Conservation (phyloP, 2,888 invertebrate genomes). For the Sesia bembeciformis region DNA sequence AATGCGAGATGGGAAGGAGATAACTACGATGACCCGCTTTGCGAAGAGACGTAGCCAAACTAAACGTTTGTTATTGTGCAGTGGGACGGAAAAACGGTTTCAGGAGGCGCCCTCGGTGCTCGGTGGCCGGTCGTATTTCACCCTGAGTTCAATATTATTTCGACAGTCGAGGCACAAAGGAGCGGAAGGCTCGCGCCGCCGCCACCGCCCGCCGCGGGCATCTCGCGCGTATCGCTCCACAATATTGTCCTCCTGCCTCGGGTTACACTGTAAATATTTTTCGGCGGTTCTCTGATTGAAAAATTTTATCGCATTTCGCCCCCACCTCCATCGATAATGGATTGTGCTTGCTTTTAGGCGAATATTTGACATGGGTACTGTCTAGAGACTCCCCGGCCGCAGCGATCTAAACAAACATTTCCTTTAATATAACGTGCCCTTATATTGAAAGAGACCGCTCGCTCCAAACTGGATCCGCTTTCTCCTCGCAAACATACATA, state of each 20-base stretch:
- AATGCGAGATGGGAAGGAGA: conserved; percentile 8
- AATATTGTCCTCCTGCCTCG: conserved; percentile 70
- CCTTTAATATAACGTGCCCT: too few relatives aligned
- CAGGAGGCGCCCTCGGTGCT: conserved; percentile 46
- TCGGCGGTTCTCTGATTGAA: conserved; percentile 69
- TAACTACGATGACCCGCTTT: conserved; percentile 31
- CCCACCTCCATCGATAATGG: conserved; percentile 53
- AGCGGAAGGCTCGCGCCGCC: conserved; percentile 54
- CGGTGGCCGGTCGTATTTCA: conserved; percentile 65
- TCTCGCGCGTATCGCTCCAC: conserved; percentile 53
- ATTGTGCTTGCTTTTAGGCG: conserved; percentile 45
- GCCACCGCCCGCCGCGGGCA: conserved; percentile 41
- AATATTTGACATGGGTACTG: conserved; percentile 38
- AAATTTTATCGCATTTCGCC: conserved; percentile 66
- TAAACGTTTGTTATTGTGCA: conserved; percentile 60
- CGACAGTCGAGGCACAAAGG: conserved; percentile 62
- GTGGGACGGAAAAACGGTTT: conserved; percentile 65
- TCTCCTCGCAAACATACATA: too few relatives aligned
- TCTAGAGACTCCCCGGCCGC: conserved; percentile 16
- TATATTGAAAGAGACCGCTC: too few relatives aligned
- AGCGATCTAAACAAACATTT: neutral
- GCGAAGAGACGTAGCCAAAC: conserved; percentile 42
- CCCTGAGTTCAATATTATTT: conserved; percentile 70
- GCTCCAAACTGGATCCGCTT: too few relatives aligned
- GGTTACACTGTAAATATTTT: conserved; percentile 72